A percentile compares a stretch with the other conserved stretches of the same genome.
Evolutionary conservation across 2,797 vertebrate genomes (phyloP).

Genomic region (Furcifer pardalis): DNA sequence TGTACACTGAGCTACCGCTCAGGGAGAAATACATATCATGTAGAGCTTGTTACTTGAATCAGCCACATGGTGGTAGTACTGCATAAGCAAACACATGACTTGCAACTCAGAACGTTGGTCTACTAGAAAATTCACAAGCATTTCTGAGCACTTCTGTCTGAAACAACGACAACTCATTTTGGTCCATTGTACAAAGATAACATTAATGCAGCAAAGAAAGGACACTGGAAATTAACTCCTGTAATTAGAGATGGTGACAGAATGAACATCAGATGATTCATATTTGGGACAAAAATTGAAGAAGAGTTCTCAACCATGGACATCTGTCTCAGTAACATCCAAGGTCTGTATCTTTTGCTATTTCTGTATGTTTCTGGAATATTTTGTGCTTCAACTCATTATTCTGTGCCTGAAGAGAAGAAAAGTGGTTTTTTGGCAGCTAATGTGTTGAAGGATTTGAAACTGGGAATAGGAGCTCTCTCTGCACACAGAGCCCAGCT

Average conservation of each 20-base stretch:
- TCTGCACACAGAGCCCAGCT: slow-evolving; percentile 28
- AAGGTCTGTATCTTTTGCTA: slow-evolving; percentile 35
- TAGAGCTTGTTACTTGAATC: neutral
- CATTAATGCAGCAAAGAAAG: no score
- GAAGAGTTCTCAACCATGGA: neutral
- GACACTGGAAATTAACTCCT: no score
- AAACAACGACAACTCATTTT: no score
- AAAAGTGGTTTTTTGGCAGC: slow-evolving; percentile 19
- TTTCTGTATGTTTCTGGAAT: slow-evolving; percentile 10
- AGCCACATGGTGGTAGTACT: neutral
- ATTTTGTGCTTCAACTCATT: neutral
- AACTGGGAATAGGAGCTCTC: neutral
- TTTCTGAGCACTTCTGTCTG: no score
- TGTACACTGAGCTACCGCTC: neutral
- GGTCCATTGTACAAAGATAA: no score
- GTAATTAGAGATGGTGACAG: no score
- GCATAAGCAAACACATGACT: neutral
- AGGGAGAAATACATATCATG: neutral
- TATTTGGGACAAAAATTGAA: neutral
- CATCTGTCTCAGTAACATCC: neutral
- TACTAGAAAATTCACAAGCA: neutral
- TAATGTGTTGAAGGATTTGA: slow-evolving; percentile 25
- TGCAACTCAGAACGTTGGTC: neutral
- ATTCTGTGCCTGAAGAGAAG: slow-evolving; percentile 34
- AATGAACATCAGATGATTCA: no score